Percentiles rank a stretch among this genome's conserved stretches.
Evolutionary conservation across 2,888 invertebrate species (phyloP).

Genomic region (Oxyscelio sp.): DNA sequence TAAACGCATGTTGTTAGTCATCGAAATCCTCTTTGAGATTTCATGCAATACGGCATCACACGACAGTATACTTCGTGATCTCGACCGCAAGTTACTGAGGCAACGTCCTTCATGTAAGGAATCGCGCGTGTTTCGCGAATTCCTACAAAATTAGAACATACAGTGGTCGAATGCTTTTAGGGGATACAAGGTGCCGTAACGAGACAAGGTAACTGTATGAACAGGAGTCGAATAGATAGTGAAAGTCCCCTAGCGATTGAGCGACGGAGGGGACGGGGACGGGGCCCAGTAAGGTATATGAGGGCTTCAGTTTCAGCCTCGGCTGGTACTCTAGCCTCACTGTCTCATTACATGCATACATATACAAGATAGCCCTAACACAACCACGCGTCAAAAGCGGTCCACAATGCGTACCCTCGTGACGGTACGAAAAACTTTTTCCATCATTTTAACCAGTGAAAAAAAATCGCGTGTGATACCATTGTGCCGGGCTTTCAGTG

Average conservation of each 20-base stretch:
- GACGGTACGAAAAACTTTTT: no score
- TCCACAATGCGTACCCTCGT: no score
- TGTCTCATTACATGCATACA: slow-evolving; percentile 85
- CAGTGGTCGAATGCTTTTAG: slow-evolving; percentile 79
- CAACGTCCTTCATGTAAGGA: slow-evolving; percentile 58
- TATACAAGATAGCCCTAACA: slow-evolving; percentile 77
- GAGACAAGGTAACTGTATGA: slow-evolving; percentile 82
- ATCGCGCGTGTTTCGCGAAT: slow-evolving; percentile 41
- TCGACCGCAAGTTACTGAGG: neutral
- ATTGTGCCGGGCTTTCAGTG: no score
- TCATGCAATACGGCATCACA: neutral
- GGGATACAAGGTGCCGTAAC: slow-evolving; percentile 84
- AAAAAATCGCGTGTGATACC: no score
- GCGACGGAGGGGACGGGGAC: slow-evolving; percentile 74
- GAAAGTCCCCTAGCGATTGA: slow-evolving; percentile 84
- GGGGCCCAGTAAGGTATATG: slow-evolving; percentile 87
- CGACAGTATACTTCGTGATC: neutral
- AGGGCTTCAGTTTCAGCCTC: slow-evolving; percentile 87
- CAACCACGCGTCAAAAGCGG: slow-evolving; percentile 50
- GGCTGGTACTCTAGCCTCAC: slow-evolving; percentile 87
- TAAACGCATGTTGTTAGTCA: neutral
- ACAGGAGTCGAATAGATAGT: slow-evolving; percentile 86
- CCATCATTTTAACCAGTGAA: no score
- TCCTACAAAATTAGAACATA: slow-evolving; percentile 52
- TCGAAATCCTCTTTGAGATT: neutral